Percentiles rank a stretch among this genome's conserved stretches.
Evolutionary conservation across 2,888 invertebrate species (phyloP).

Genomic region (Lacanobia wlatinum): DNA sequence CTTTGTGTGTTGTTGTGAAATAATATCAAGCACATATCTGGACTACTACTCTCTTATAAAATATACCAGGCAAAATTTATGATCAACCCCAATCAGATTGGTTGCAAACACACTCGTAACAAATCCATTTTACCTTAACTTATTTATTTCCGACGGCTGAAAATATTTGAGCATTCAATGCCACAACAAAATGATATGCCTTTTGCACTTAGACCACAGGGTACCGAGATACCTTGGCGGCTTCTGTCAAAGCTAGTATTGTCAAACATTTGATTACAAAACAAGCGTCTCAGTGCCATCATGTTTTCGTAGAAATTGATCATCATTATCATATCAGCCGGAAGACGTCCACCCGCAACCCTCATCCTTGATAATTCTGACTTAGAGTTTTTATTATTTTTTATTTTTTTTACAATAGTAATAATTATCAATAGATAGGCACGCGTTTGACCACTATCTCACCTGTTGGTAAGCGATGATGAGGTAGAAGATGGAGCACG

Average conservation of each 20-base stretch:
- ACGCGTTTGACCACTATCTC: no score
- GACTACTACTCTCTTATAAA: neutral
- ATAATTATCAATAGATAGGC: no score
- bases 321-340: no score
- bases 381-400: no score
- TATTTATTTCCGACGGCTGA: constrained; percentile 15
- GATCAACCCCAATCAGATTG: neutral
- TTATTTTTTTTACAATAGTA: no score
- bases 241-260: neutral
- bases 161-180: constrained; percentile 13
- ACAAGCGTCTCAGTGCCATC: neutral
- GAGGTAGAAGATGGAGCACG: no score
- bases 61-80: constrained; percentile 13
- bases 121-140: neutral
- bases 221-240: neutral
- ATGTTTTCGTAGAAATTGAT: no score
- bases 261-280: neutral
- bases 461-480: no score
- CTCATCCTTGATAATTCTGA: no score
- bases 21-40: neutral
- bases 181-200: no score
- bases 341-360: no score
- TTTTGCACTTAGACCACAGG: neutral
- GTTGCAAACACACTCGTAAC: neutral
- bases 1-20: no score